Evolutionary conservation across 2,888 invertebrate genomes (phyloP), one percentile per base, ranked within the genome.

Genomic region (Oithona nana): DNA sequence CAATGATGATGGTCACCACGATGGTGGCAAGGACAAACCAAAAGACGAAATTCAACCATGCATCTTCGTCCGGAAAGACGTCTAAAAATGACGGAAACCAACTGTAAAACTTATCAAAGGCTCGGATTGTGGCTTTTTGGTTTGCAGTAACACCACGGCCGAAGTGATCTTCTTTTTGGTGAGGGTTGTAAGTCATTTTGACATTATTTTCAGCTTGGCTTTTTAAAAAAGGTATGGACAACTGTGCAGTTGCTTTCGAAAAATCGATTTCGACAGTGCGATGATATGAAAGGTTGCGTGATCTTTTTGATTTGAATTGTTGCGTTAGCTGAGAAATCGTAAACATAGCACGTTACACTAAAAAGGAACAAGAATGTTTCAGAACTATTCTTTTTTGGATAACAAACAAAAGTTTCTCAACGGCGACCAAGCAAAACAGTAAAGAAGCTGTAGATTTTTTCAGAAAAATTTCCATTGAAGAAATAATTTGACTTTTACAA

Each of bases 11-110:
- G 4, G 48, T 48, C 3, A 20, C 28, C 1, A 62, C 56, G 57
- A 62, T 31, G 24, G 62, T 62, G 8, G 16, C 28, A 24, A 31
- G 16, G 56, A 62, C 62, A 39, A 62, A 62, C 62, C 62, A 62
- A 28, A 62, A 62, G 16, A 49, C 62, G 26, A 62, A 62, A 24
- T 31, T 57, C 13, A 62, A 39, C 20, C 56, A 62, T 24, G 62
- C 62, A 29, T 62, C 62, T 31, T 62, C 62, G 52, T 62, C 62
- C 13, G 62, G 62, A 31, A 62, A 62, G 16, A 62, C 28, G 28
- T 62, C 62, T 22, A 62, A 29, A 28, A 62, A 62, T 31, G 62
- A 62, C 26, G 62, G 62, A 31, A 62, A 62, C 62, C 28, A 29
- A n/a, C 49, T 48, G 28, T 62, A 62, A 2, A 62, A 56, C 28